A percentile compares a stretch with the other conserved stretches of the same genome.
phyloP scores from a whole-genome alignment of 2,113 vertebrate species.

The Oryctolagus cuniculus region DNA sequence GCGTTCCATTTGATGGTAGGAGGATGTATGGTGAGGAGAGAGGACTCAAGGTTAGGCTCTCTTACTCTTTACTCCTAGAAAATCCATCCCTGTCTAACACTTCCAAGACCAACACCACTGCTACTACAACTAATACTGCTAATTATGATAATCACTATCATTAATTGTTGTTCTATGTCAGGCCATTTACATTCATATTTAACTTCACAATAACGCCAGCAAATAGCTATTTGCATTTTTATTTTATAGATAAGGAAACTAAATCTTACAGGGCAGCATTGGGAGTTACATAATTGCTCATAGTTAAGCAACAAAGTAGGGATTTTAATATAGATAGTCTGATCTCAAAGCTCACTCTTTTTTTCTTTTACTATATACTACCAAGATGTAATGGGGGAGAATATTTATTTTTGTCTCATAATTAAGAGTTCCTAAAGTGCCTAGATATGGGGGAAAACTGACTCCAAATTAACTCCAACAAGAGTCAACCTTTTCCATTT shows the following conservation, averaged over 20 bases:
- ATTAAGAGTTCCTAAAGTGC: background rate
- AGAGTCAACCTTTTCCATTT: conserved; percentile 9
- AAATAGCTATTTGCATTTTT: background rate
- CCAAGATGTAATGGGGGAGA: background rate
- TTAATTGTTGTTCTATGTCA: background rate
- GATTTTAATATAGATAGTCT: background rate
- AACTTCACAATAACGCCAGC: background rate
- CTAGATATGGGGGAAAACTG: background rate
- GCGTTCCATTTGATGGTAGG: background rate
- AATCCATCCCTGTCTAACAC: fast-evolving
- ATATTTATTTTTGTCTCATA: background rate
- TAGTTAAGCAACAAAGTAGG: background rate
- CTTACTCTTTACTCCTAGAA: background rate
- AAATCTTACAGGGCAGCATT: background rate
- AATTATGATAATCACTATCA: background rate
- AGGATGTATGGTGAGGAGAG: background rate
- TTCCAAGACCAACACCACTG: background rate
- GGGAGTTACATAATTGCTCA: background rate
- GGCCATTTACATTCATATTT: background rate
- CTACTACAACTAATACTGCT: background rate
- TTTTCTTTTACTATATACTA: background rate
- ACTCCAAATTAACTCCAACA: background rate
- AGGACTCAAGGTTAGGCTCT: background rate
- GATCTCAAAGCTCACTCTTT: background rate
- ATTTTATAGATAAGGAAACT: background rate